These are phyloP conservation scores for Drosophila lowei DNA, from an alignment of 1,140 invertebrate species.

Conservation along the genomic window DNA sequence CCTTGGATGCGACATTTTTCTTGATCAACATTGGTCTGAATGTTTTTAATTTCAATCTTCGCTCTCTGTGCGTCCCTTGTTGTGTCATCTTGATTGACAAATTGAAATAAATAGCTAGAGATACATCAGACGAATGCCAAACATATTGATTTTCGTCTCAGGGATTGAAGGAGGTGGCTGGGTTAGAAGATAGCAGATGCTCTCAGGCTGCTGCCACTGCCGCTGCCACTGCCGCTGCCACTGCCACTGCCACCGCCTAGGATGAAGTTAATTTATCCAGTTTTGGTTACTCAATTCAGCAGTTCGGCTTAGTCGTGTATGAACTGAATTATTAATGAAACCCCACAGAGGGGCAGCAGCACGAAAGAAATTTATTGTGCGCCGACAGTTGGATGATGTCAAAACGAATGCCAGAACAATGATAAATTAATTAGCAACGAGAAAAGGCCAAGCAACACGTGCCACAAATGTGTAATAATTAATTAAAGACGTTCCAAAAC, in stretches of 20 bases:
- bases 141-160: slow-evolving; percentile 36
- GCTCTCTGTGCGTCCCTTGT: slow-evolving; percentile 5
- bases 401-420: slow-evolving; percentile 64
- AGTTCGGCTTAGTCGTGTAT: slow-evolving; percentile 43
- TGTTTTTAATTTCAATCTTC: slow-evolving; percentile 70
- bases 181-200: slow-evolving; percentile 22
- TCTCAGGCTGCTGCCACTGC: slow-evolving; percentile 8
- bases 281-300: slow-evolving; percentile 55
- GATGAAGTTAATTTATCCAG: slow-evolving; percentile 65
- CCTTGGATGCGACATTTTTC: slow-evolving; percentile 41
- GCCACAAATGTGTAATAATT: slow-evolving; percentile 50
- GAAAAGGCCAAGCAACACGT: slow-evolving; percentile 52
- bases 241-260: not conserved
- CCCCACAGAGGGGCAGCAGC: slow-evolving; percentile 10
- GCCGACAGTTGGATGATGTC: slow-evolving; percentile 46
- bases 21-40: slow-evolving; percentile 37
- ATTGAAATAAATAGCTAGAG: slow-evolving; percentile 62
- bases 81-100: slow-evolving; percentile 65
- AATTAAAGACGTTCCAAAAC: slow-evolving; percentile 31
- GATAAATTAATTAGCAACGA: slow-evolving; percentile 70
- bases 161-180: not conserved
- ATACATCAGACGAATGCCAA: slow-evolving; percentile 50
- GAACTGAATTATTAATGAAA: slow-evolving; percentile 63
- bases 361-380: slow-evolving; percentile 53
- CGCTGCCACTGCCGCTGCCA: slow-evolving; percentile 1